Evolutionary conservation across 2,888 invertebrate genomes (phyloP), one percentile per base, ranked within the genome.

Genomic region (Odontocolon sp.): DNA sequence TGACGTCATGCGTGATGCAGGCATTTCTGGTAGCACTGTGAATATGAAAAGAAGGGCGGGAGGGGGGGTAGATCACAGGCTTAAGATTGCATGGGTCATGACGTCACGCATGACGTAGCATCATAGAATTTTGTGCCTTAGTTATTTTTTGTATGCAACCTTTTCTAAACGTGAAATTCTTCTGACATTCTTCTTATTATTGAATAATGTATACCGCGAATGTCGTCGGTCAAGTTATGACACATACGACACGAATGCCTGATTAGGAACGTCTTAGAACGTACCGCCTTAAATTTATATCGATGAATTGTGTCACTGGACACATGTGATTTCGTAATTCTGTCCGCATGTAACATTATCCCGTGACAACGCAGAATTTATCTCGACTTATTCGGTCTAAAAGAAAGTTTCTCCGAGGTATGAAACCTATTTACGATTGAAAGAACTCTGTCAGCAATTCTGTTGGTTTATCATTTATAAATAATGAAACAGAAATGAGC

Each of bases 241-340:
- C n/a, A n/a, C 52, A 21, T 14, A 28, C 26, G 14, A 28, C 47
- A 40, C 33, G 56, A 23, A 31, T 26, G 8, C 11, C 28, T 28
- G 38, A 47, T 71, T 26, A 18, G 18, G 5, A 77, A 36, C 18
- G 59, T 38, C 23, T 36, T 28, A 11, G 36, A 56, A 68, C 42
- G 33, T 11, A 31, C 28, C 42, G 42, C 9, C 31, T 50, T 2
- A 36, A 52, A 23, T 61, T 45, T 59, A 50, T 63, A 56, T 77
- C 56, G 50, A 67, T 47, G 2, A 21, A 31, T 26, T 21, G 36
- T 40, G 21, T 72, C 63, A 40, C 11, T 66, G n/a, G 36, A 6
- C 23, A 47, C 68, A 14, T n/a, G 6, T 26, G 31, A 72, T 77
- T 77, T 72, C 77, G 72, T 64, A 63, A 77, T 68, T 77, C 68